Percentiles rank a stretch among this genome's conserved stretches.
Conservation (phyloP, 2,113 vertebrate species). For the Lonchura striata region DNA sequence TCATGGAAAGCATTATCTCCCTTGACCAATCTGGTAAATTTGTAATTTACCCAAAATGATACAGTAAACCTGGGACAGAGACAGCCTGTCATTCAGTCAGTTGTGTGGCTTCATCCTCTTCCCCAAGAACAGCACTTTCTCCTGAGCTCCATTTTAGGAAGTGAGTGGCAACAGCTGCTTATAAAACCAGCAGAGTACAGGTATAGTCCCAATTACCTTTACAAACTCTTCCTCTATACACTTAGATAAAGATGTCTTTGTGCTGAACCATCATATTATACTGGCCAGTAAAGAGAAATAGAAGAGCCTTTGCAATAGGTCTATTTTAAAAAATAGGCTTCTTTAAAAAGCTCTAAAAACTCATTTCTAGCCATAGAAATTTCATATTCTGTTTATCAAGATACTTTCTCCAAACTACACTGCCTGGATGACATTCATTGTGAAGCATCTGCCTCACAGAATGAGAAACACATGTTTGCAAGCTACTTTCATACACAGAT, state of each 20-base stretch:
- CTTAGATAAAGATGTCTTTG: not conserved
- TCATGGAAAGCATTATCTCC: not conserved
- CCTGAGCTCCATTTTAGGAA: not conserved
- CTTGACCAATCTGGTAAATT: not conserved
- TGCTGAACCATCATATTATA: not conserved
- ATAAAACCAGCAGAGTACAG: not conserved
- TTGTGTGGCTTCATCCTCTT: not conserved
- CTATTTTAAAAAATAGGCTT: not conserved
- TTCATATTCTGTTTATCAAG: not conserved
- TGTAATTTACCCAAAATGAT: not conserved
- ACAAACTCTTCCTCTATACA: not conserved
- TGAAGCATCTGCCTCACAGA: not conserved
- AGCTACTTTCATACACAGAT: not conserved
- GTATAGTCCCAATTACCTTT: not conserved
- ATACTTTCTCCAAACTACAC: not conserved
- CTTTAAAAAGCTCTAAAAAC: constrained; percentile 33
- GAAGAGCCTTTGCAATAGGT: not conserved
- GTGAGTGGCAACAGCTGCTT: not conserved
- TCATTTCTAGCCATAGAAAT: constrained; percentile 29
- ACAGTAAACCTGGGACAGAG: not conserved
- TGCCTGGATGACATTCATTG: not conserved
- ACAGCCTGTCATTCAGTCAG: not conserved
- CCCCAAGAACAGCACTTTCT: not conserved
- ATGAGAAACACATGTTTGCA: not conserved
- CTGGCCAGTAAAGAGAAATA: not conserved